Base-by-base conservation (phyloP, 1,140 invertebrate species). In the Hetaerina americana region DNA sequence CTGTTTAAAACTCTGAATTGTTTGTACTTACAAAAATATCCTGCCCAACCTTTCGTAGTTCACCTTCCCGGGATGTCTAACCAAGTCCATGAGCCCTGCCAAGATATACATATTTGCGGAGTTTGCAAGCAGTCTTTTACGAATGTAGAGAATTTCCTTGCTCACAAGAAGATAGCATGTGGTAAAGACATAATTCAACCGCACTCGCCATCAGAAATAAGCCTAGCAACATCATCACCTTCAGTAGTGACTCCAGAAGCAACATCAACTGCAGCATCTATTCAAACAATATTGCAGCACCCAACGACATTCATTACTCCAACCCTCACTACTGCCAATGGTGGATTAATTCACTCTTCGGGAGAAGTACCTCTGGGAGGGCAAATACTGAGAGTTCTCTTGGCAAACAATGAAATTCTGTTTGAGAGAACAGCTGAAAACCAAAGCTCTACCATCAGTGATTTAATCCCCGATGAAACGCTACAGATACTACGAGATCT, bases 71-170 rank as follows among this genome's bases (percentile, higher is more conserved):
- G 31, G 40, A 27, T 25, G 8, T 28, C 68, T 25, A 28, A 27
- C 25, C 68, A 70, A 27, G 27, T 70, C 22, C 57, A 28, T 66
- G n/a, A 25, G 29, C 27, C 26, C 24, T 67, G 29, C 18, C 66
- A 72, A 28, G 80, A 81, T 73, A 73, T 80, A 22, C 79, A 80
- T 69, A 81, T 81, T 25, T 81, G 80, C 73, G 80, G 80, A 27
- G 68, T 72, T 0, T 81, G 80, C 70, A 75, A 76, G 26, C 70
- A 72, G 26, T 75, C 79, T 72, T 81, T 81, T 67, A 75, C 73
- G 68, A 73, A 77, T 74, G 75, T 80, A 6, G 74, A 76, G n/a
- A 22, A 74, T 6, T 81, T 81, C 73, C 73, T 81, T 29, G 31
- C 74, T 0, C 80, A 81, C 75, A 81, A 81, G 66, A 31, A 29